Percentiles rank a stretch among this genome's conserved stretches.
Evolutionary conservation across 2,797 vertebrate species (phyloP).

Genomic region (Lacerta viridis): DNA sequence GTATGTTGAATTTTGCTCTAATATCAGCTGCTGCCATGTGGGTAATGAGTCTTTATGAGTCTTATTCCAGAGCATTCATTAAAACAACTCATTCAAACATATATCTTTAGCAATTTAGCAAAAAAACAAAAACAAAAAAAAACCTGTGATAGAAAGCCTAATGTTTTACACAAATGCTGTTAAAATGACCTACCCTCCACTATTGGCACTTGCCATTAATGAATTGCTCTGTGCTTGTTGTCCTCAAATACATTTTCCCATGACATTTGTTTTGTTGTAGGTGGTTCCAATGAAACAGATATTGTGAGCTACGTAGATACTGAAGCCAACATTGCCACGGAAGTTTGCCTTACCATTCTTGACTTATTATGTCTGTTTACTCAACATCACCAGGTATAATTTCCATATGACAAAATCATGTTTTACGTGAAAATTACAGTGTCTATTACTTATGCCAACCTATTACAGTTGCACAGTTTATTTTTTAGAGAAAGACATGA

Average conservation of each 20-base stretch:
- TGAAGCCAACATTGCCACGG: constrained; percentile 94
- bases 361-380: constrained; percentile 94
- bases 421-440: constrained; percentile 11
- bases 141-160: background rate
- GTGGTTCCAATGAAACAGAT: constrained; percentile 89
- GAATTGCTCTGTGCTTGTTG: background rate
- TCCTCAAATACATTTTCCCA: background rate
- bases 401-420: constrained; percentile 25
- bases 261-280: constrained; percentile 68
- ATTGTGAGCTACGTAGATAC: constrained; percentile 91
- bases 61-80: background rate
- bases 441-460: background rate
- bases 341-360: constrained; percentile 93
- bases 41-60: background rate
- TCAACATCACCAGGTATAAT: constrained; percentile 84
- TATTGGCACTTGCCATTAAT: background rate
- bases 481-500: background rate
- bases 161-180: background rate
- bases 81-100: background rate
- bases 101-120: no score
- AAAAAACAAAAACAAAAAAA: no score
- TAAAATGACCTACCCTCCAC: background rate
- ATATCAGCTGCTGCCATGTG: background rate
- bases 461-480: background rate
- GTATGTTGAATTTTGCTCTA: background rate